Conservation (phyloP, 2,113 vertebrate genomes). For the zebrafish (Danio rerio) region DNA sequence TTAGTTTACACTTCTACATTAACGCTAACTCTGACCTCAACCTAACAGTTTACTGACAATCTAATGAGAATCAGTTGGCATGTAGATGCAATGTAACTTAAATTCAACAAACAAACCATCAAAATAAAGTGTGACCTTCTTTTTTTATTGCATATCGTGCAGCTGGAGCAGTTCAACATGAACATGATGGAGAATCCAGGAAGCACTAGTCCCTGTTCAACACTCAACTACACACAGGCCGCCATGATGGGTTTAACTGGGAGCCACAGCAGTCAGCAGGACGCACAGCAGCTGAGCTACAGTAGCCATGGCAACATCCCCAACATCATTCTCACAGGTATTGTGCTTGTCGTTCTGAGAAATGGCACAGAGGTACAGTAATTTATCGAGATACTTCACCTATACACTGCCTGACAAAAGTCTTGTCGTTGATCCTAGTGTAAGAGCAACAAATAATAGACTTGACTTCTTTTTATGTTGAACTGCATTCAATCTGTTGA, state of each 20-base stretch:
- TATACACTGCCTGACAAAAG: no score
- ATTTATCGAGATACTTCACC: neutral
- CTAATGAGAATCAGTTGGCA: no score
- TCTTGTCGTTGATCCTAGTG: no score
- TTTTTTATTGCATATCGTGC: slow-evolving; percentile 36
- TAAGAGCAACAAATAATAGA: no score
- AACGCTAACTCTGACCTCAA: no score
- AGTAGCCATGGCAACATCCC: slow-evolving; percentile 93
- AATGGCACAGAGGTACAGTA: neutral
- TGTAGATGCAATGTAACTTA: no score
- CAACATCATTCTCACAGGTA: slow-evolving; percentile 98
- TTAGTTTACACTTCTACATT: no score
- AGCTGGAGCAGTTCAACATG: slow-evolving; percentile 99
- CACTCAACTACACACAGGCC: slow-evolving; percentile 96
- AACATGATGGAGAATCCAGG: slow-evolving; percentile 96
- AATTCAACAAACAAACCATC: no score
- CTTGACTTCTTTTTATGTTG: no score
- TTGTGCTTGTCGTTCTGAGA: neutral
- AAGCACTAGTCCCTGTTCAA: slow-evolving; percentile 91
- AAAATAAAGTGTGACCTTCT: no score
- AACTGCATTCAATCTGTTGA: no score
- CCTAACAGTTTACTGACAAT: no score
- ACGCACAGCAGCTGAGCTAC: slow-evolving; percentile 87
- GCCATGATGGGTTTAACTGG: slow-evolving; percentile 97
- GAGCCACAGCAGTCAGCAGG: slow-evolving; percentile 86